Conservation (phyloP, 2,888 invertebrate species). For the Tenthredo amoena region DNA sequence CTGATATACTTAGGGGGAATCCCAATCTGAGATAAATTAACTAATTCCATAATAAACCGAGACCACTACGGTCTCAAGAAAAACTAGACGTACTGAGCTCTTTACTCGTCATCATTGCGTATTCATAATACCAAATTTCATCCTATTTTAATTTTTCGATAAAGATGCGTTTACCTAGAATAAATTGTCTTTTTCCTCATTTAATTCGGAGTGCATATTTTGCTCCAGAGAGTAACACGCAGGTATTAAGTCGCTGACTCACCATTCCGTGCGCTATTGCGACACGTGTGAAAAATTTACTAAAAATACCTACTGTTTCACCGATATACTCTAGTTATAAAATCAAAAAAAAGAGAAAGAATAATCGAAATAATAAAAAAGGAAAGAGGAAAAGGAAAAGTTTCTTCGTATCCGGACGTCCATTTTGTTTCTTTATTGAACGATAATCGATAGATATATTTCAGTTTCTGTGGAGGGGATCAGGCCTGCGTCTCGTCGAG, state of each 20-base stretch:
- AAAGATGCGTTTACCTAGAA: neutral
- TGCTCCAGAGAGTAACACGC: neutral
- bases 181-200: neutral
- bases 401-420: neutral
- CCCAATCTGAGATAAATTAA: neutral
- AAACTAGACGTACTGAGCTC: neutral
- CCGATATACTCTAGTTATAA: neutral
- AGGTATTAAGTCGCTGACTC: neutral
- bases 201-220: neutral
- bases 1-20: neutral
- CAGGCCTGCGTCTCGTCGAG: neutral
- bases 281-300: neutral
- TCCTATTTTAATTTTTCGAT: neutral
- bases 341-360: neutral
- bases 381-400: neutral
- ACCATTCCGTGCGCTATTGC: neutral
- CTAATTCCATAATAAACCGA: neutral
- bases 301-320: neutral
- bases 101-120: neutral
- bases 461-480: neutral
- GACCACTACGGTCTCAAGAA: neutral
- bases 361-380: neutral
- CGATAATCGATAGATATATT: neutral
- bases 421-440: neutral
- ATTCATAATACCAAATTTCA: neutral